phyloP scores from a whole-genome alignment of 2,797 vertebrate genomes.

The Vireo griseus region DNA sequence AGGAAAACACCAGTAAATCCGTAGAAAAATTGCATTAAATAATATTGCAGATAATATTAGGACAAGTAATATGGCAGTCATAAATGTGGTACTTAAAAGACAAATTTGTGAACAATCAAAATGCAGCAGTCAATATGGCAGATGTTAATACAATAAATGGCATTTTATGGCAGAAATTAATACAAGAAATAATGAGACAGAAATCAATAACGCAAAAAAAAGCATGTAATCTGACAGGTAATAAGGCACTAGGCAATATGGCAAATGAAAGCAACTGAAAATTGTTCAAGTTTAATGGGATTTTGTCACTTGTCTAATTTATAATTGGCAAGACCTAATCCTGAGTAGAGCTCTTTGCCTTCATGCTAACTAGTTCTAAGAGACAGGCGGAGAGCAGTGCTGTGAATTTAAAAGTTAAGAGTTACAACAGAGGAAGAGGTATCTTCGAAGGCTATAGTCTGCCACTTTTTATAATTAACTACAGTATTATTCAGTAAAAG shows the following conservation, averaged over 20 bases:
- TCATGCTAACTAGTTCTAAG: background rate
- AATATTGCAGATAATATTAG: background rate
- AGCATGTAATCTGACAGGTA: background rate
- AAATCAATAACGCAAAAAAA: background rate
- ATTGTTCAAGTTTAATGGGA: background rate
- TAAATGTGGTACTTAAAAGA: background rate
- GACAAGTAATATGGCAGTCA: background rate
- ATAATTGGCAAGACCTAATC: background rate
- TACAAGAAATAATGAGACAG: background rate
- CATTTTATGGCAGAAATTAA: background rate
- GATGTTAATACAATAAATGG: background rate
- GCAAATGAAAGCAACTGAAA: background rate
- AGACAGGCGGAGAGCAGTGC: background rate
- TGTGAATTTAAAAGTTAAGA: background rate
- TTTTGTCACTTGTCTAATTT: background rate
- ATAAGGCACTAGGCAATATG: background rate
- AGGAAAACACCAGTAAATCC: background rate
- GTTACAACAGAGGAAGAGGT: fast-evolving
- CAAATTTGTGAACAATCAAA: background rate
- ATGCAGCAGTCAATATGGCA: background rate
- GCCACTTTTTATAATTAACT: background rate
- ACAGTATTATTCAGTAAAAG: background rate
- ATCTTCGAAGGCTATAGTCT: background rate
- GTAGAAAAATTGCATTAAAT: background rate
- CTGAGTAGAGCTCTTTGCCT: background rate